Conservation (phyloP, 2,888 invertebrate species). For the Stictocephala bisonia region DNA sequence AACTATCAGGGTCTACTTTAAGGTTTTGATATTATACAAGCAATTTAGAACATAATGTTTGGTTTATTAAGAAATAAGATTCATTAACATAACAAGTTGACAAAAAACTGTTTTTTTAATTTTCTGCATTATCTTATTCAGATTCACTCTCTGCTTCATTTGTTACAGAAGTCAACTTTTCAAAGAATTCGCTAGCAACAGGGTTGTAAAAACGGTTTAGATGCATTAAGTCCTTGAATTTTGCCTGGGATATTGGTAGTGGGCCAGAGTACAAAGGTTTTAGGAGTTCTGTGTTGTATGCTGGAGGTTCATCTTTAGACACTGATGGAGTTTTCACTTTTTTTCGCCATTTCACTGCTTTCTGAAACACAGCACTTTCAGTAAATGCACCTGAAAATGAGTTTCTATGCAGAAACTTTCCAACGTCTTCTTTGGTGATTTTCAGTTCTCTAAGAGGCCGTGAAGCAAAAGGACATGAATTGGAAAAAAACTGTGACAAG, state of each 20-base stretch:
- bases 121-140: too few relatives aligned
- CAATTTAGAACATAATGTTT: not conserved
- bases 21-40: not conserved
- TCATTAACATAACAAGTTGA: constrained; percentile 4
- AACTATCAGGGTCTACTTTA: constrained; percentile 1
- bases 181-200: constrained; percentile 25
- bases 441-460: constrained; percentile 31
- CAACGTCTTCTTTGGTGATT: constrained; percentile 26
- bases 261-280: constrained; percentile 4
- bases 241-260: constrained; percentile 9
- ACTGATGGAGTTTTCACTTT: not conserved
- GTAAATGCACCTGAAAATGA: constrained; percentile 42
- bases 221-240: constrained; percentile 32
- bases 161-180: constrained; percentile 14
- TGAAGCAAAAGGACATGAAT: constrained; percentile 20
- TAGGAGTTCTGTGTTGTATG: constrained; percentile 31
- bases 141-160: constrained; percentile 8
- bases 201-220: constrained; percentile 24
- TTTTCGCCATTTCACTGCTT: constrained; percentile 18
- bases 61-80: not conserved
- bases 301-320: not conserved
- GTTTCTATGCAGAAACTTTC: constrained; percentile 33
- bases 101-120: too few relatives aligned
- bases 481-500: constrained; percentile 33
- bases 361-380: constrained; percentile 33